Evolutionary conservation across 2,888 invertebrate species (phyloP).

Genomic region (Parnassius apollo): DNA sequence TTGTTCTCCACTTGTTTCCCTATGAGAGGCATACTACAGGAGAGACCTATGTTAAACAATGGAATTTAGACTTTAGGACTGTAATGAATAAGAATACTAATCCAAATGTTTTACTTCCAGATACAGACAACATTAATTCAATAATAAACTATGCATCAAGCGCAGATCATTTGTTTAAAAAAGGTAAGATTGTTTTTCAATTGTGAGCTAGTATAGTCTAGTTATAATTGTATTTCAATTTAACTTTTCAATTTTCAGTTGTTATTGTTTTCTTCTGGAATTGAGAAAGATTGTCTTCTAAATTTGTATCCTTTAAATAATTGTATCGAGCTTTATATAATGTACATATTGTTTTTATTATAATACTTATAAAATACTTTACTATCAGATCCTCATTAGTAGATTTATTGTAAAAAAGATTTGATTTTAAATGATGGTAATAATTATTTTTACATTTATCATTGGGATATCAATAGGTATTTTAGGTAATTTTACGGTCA

Average conservation of each 20-base stretch:
- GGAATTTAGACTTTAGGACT: no score
- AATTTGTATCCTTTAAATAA: constrained; percentile 40
- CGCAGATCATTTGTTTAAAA: constrained; percentile 51
- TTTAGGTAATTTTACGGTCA: no score
- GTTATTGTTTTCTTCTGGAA: constrained; percentile 1
- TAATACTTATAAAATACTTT: no score
- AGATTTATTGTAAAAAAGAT: no score
- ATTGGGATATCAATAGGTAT: no score
- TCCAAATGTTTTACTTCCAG: constrained; percentile 39
- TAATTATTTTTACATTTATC: no score
- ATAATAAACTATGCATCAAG: constrained; percentile 53
- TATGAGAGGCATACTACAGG: no score
- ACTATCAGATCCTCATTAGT: no score
- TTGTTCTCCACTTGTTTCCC: neutral
- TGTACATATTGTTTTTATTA: neutral
- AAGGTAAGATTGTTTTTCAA: constrained; percentile 45
- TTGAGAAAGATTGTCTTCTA: constrained; percentile 4
- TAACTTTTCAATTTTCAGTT: constrained; percentile 16
- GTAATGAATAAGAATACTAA: no score
- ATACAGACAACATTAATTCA: constrained; percentile 46
- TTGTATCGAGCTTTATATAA: neutral
- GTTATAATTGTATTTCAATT: neutral
- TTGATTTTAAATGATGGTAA: no score
- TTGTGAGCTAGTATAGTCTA: neutral
- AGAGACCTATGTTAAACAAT: no score